Percentiles rank a stretch among this genome's conserved stretches.
Evolutionary conservation across 2,888 invertebrate species (phyloP).

Genomic region (Tetramorium bicarinatum): DNA sequence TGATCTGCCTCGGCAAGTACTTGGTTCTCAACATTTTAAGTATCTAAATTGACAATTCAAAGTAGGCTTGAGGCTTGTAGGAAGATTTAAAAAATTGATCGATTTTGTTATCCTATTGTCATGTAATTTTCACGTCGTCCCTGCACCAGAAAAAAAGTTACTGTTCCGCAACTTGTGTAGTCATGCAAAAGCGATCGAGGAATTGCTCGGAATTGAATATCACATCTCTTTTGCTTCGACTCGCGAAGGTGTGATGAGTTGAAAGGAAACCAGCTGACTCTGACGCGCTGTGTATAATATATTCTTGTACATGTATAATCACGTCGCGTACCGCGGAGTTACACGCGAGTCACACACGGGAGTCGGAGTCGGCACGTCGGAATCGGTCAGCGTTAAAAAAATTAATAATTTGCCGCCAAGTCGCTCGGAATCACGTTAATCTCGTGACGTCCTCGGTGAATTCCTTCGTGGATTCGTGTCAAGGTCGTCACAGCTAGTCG

Average conservation of each 20-base stretch:
- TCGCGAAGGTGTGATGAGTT: not conserved
- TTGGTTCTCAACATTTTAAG: not conserved
- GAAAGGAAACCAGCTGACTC: not conserved
- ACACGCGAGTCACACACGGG: not conserved
- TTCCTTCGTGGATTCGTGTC: slow-evolving; percentile 51
- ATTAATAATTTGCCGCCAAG: not conserved
- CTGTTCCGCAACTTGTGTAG: too few relatives aligned
- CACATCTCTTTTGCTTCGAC: not conserved
- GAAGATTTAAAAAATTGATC: slow-evolving; percentile 6
- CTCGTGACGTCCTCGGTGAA: slow-evolving; percentile 25
- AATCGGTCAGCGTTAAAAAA: not conserved
- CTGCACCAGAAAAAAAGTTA: not conserved
- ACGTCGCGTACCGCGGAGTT: not conserved
- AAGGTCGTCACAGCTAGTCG: slow-evolving; percentile 56
- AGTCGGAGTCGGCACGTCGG: not conserved
- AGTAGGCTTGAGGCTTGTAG: not conserved
- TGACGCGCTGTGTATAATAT: not conserved
- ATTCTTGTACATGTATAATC: not conserved
- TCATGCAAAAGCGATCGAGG: not conserved
- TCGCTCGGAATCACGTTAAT: slow-evolving; percentile 5
- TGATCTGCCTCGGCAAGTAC: not conserved
- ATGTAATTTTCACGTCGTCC: not conserved
- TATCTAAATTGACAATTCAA: not conserved
- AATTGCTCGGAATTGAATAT: not conserved
- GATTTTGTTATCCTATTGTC: not conserved